Percentiles rank a stretch among this genome's conserved stretches.
Conservation (phyloP, 2,113 vertebrate genomes). For the Xenus cinereus region DNA sequence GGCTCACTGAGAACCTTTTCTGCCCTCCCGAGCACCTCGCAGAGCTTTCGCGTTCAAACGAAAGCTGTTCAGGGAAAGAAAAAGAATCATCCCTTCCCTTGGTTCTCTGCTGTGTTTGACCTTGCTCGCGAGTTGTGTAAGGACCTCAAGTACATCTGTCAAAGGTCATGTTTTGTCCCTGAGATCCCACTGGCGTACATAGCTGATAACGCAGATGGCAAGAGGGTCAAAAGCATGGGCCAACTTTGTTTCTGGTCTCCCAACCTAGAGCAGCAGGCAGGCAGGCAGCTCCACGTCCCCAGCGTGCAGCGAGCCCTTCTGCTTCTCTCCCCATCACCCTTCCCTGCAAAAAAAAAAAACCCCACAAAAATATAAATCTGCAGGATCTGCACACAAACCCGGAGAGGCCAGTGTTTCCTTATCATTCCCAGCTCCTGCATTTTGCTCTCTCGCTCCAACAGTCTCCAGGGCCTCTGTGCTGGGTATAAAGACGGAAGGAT, state of each 20-base stretch:
- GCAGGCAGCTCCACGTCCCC: neutral
- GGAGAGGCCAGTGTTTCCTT: neutral
- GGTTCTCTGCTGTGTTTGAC: neutral
- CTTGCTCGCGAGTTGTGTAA: neutral
- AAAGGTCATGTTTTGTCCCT: neutral
- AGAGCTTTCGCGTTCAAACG: neutral
- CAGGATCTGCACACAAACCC: neutral
- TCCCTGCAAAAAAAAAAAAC: neutral
- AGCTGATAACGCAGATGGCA: neutral
- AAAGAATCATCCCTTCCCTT: neutral
- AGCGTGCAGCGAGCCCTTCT: neutral
- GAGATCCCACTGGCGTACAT: fast-evolving
- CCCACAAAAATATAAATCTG: neutral
- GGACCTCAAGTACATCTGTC: neutral
- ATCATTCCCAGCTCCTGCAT: neutral
- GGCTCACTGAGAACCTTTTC: neutral
- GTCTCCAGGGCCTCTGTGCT: neutral
- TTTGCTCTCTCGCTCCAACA: neutral
- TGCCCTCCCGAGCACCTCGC: neutral
- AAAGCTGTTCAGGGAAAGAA: neutral
- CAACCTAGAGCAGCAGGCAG: neutral
- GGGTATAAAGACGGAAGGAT: neutral
- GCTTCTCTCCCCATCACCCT: neutral
- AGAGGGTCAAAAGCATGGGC: neutral
- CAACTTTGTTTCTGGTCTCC: neutral